Conservation (phyloP, 2,888 invertebrate genomes). For the Ceramica pisi region DNA sequence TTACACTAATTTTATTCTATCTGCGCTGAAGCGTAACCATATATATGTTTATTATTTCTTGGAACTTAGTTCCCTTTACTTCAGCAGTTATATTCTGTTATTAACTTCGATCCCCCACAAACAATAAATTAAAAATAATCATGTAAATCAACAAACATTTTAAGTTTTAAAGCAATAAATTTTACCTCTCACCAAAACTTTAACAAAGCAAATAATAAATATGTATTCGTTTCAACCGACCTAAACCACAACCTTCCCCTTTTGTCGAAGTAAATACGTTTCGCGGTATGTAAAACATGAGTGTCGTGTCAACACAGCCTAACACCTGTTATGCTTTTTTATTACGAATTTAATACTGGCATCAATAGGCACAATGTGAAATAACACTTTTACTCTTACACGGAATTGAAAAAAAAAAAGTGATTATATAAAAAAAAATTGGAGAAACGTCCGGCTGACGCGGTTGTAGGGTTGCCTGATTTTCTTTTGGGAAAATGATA, state of each 20-base stretch:
- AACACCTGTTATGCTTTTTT: slow-evolving; percentile 67
- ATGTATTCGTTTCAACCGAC: slow-evolving; percentile 33
- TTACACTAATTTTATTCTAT: background rate
- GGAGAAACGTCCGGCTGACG: slow-evolving; percentile 59
- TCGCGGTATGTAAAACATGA: slow-evolving; percentile 54
- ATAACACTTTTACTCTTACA: slow-evolving; percentile 79
- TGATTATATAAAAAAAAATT: slow-evolving; percentile 61
- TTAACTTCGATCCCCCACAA: background rate
- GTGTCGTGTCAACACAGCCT: slow-evolving; percentile 51
- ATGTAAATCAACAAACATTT: slow-evolving; percentile 13
- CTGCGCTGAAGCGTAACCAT: background rate
- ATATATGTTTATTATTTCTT: slow-evolving; percentile 10
- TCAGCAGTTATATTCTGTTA: too few species aligned
- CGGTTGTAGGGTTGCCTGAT: slow-evolving; percentile 50
- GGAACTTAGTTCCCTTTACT: background rate
- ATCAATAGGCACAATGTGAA: slow-evolving; percentile 59
- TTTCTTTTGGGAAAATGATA: background rate
- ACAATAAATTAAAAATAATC: slow-evolving; percentile 10
- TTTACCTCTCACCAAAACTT: background rate
- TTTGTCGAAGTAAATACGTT: slow-evolving; percentile 41
- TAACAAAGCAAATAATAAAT: slow-evolving; percentile 37
- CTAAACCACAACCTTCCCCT: slow-evolving; percentile 29
- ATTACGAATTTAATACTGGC: slow-evolving; percentile 45
- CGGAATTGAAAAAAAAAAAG: slow-evolving; percentile 68
- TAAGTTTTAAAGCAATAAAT: slow-evolving; percentile 1